Base-by-base conservation (phyloP, 2,113 vertebrate genomes). In the Trematomus loennbergii region DNA sequence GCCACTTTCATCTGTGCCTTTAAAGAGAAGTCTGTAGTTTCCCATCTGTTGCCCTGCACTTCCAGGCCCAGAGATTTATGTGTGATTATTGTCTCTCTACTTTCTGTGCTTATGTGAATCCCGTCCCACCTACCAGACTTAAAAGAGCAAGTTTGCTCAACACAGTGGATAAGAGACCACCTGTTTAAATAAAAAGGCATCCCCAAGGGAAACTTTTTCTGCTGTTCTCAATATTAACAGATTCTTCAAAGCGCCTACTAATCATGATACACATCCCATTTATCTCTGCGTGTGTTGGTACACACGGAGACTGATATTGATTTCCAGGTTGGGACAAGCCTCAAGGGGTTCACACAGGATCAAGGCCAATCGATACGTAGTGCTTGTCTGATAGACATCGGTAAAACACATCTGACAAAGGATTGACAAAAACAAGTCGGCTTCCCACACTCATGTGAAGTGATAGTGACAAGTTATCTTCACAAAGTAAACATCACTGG, bases 351-450 rank as follows among this genome's bases (percentile, higher is more conserved):
- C 12, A 25, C 61, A 75, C 25, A 48, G 72, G 64, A 84, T 89
- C 80, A 86, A 86, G 78, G 85, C 72, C 84, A 77, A 58, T 87
- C 85, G 67, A 82, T 90, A 84, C 18, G 46, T 40, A 17, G 48
- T 58, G 67, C 60, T 50, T 58, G 52, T 67, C 57, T 71, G 52
- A 72, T 64, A 53, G 59, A 64, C 50, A 75, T 65, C 40, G 65
- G 50, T 62, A 65, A 74, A 66, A 78, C 57, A 60, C 12, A 57
- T 20, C 12, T 59, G 13, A 58, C 45, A 72, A 70, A 64, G 52
- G 29, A 72, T 7, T 33, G 4, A 53, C 10, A 29, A 49, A 59
- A 80, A 75, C n/a, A 79, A n/a, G 58, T 60, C 8, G 0, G 13
- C 8, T 17, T 49, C 29, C 3, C 12, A 59, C 16, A 12, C 33